Evolutionary conservation across 2,797 vertebrate species (phyloP).

Genomic region (Ptychobarbus kaznakovi): DNA sequence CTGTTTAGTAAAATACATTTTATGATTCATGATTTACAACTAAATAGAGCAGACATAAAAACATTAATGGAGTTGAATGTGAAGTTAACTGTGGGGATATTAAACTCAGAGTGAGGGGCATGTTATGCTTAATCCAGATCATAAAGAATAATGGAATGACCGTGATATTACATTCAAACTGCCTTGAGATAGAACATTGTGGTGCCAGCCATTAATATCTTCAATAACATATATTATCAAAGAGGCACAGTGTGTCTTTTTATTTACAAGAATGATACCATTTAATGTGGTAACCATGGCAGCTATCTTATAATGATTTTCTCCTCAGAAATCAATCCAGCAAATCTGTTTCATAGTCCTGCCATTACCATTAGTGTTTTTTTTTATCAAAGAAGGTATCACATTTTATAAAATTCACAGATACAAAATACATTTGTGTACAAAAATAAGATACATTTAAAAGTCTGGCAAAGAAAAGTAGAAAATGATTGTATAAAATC

Average conservation of each 20-base stretch:
- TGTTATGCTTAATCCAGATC: neutral
- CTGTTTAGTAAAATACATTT: neutral
- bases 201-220: neutral
- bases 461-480: neutral
- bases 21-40: neutral
- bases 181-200: neutral
- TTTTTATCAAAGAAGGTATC: neutral
- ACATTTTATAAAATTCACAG: neutral
- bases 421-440: neutral
- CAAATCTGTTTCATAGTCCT: neutral
- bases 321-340: neutral
- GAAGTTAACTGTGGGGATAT: neutral
- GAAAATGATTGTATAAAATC: neutral
- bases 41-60: neutral
- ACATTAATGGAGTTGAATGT: neutral
- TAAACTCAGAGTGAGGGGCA: neutral
- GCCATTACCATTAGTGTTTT: neutral
- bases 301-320: neutral
- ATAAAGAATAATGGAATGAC: conserved; percentile 2
- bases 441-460: neutral
- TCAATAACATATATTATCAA: neutral
- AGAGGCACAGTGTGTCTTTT: neutral
- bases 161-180: neutral
- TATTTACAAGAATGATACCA: neutral
- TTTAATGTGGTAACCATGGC: neutral